Base-by-base conservation (phyloP, 2,113 vertebrate genomes). In the Bubo blakistoni region DNA sequence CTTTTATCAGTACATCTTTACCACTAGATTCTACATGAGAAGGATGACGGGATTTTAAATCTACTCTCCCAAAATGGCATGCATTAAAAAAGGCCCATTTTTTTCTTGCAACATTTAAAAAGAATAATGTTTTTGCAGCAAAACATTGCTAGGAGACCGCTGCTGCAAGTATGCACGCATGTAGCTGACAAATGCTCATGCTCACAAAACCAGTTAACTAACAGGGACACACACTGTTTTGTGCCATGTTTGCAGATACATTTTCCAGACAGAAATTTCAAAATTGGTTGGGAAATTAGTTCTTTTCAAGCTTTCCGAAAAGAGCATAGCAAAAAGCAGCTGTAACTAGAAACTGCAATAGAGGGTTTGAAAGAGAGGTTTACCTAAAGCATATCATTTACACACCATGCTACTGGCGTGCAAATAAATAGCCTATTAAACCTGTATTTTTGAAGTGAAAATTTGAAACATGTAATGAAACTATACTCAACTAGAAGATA, bases 201-300 rank as follows among this genome's bases (percentile, higher is more conserved):
- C 77, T 63, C 87, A 72, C 67, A 71, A 71, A 88, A 25, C 51
- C 46, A 66, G 69, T 18, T 36, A 72, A 58, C 65, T 32, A 58
- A 87, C 29, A 59, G 36, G 49, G 54, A n/a, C 10, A 27, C 22
- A 17, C 32, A 21, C 32, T 10, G 52, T n/a, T 72, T n/a, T 78
- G 69, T 84, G 87, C 86, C 69, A 87, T 44, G 0, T 61, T 70
- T 70, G 65, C 71, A 89, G 51, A 72, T 5, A 65, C 9, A 47
- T 70, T 87, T 94, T 92, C 86, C 71, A 91, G 80, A 67, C 0
- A 13, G 58, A 92, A 96, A 92, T 71, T 79, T 93, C 59, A 84
- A 81, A 92, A 92, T 7, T 57, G 40, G 32, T 85, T 47, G 38
- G 38, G 61, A 95, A 90, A 92, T 80, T 52, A 19, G 4, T 18